Evolutionary conservation across 2,113 vertebrate species (phyloP).

Genomic region (Pollachius pollachius): DNA sequence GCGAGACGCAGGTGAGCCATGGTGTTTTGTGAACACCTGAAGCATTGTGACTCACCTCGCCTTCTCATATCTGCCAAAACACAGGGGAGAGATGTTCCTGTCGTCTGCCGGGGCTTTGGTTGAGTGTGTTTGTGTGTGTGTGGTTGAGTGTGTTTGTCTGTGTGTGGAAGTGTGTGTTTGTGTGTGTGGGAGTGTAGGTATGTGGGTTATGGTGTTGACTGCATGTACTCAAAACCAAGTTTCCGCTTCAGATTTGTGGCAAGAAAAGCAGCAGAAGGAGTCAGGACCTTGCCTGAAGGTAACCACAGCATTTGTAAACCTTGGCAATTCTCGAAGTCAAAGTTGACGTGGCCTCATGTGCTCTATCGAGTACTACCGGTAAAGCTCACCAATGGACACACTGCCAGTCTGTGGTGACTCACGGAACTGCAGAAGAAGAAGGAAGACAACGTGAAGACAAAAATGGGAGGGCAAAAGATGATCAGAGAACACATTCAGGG

Average conservation of each 20-base stretch:
- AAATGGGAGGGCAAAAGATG: background rate
- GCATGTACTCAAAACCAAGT: conserved; percentile 4
- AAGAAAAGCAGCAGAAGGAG: too few species aligned
- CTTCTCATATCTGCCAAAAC: conserved; percentile 7
- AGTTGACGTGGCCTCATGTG: too few species aligned
- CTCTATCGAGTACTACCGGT: too few species aligned
- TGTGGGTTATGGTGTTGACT: conserved; percentile 12
- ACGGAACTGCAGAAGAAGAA: conserved; percentile 26
- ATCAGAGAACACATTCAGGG: background rate
- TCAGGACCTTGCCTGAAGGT: too few species aligned
- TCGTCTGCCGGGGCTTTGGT: conserved; percentile 11
- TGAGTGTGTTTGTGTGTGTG: too few species aligned
- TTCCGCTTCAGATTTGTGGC: background rate
- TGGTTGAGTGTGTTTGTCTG: too few species aligned
- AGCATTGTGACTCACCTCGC: conserved; percentile 42
- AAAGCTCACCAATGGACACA: too few species aligned
- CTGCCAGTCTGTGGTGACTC: background rate
- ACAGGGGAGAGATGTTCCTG: conserved; percentile 18
- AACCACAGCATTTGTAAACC: too few species aligned
- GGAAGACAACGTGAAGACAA: background rate
- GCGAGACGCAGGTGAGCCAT: conserved; percentile 28
- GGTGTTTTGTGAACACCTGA: conserved; percentile 4
- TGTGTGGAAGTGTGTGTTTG: background rate
- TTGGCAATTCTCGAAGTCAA: too few species aligned
- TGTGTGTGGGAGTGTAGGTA: background rate